A percentile compares a stretch with the other conserved stretches of the same genome.
phyloP scores from a whole-genome alignment of 2,888 invertebrate genomes.

The Dryadula phaetusa region DNA sequence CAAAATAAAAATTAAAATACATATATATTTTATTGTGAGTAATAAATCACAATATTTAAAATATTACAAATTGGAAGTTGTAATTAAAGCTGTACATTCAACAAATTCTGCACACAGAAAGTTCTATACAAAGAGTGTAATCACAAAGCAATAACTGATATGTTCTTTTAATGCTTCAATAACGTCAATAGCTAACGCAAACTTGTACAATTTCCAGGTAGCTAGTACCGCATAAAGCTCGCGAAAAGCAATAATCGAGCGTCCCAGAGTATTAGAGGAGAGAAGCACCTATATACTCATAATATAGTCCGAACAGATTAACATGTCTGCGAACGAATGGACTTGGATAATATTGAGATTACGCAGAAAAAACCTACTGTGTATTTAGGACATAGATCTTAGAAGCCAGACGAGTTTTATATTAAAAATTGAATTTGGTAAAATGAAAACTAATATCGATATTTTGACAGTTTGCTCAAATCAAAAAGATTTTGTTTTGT shows the following conservation, averaged over 20 bases:
- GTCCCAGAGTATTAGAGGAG: constrained; percentile 57
- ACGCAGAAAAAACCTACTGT: background rate
- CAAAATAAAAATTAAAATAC: background rate
- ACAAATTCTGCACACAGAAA: too few species aligned
- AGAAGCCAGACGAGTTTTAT: background rate
- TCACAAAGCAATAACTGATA: constrained; percentile 9
- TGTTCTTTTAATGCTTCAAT: constrained; percentile 25
- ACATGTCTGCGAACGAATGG: constrained; percentile 33
- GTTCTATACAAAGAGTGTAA: constrained; percentile 2
- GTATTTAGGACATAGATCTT: constrained; percentile 11
- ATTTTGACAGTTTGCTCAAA: too few species aligned
- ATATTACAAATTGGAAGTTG: background rate
- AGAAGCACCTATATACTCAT: constrained; percentile 47
- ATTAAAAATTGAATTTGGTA: background rate
- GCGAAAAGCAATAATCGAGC: constrained; percentile 60
- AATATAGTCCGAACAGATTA: constrained; percentile 39
- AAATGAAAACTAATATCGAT: too few species aligned
- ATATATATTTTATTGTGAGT: background rate
- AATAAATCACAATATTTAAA: background rate
- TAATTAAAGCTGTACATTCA: background rate
- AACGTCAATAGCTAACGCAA: constrained; percentile 26
- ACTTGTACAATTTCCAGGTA: constrained; percentile 36
- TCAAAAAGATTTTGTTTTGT: too few species aligned
- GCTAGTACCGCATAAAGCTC: constrained; percentile 43
- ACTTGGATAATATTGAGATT: constrained; percentile 25